phyloP scores from a whole-genome alignment of 2,113 vertebrate species.

The Chrysochloris asiatica region DNA sequence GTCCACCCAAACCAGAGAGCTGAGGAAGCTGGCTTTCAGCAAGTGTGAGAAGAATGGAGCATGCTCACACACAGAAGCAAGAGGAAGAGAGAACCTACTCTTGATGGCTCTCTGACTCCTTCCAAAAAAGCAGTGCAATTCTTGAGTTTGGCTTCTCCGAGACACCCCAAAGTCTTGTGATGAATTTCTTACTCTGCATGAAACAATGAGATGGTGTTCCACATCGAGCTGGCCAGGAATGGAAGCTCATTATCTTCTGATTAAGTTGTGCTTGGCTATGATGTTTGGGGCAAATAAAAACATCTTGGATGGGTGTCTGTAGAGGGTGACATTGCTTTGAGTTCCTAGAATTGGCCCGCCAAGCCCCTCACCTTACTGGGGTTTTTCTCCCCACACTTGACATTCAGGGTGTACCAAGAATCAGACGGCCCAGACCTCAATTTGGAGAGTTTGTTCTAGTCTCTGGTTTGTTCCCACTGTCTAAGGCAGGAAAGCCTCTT shows the following conservation, averaged over 20 bases:
- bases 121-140: neutral
- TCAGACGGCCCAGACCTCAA: neutral
- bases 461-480: neutral
- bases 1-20: no score
- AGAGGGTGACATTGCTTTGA: neutral
- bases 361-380: neutral
- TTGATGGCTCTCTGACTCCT: neutral
- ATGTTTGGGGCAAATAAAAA: neutral
- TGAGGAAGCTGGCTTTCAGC: neutral
- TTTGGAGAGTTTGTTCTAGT: no score
- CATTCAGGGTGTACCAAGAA: neutral
- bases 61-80: neutral
- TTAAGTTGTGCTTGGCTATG: neutral
- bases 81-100: accelerated
- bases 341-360: neutral
- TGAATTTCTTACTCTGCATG: neutral
- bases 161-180: neutral
- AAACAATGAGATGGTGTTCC: neutral
- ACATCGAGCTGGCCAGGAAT: neutral
- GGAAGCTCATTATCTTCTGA: no score
- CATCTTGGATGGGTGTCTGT: neutral
- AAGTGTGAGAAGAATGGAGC: neutral
- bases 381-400: neutral
- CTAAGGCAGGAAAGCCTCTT: neutral
- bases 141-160: neutral